Evolutionary conservation across 2,888 invertebrate species (phyloP).

Genomic region (Hirudinaria manillensis): DNA sequence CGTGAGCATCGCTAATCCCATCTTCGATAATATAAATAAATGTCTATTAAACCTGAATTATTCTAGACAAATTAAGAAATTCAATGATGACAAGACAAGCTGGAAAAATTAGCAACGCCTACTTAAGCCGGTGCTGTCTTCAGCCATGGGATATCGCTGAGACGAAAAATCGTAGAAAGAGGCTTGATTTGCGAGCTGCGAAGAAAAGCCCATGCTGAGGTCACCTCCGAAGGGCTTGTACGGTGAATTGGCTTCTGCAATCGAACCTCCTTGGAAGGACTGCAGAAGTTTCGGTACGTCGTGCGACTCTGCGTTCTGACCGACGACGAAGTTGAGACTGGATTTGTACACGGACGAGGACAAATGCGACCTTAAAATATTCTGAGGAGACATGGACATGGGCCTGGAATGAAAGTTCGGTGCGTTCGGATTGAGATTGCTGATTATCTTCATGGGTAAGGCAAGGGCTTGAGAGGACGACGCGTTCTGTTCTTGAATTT

Average conservation of each 20-base stretch:
- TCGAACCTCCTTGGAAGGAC: neutral
- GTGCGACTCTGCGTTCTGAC: neutral
- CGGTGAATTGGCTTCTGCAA: neutral
- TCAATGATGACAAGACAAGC: neutral
- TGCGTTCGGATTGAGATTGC: constrained; percentile 71
- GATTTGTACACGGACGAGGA: neutral
- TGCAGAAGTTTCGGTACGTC: constrained; percentile 15
- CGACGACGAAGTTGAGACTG: neutral
- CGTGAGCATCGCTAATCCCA: neutral
- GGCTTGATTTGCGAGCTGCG: neutral
- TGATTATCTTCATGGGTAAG: constrained; percentile 53
- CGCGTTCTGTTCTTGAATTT: neutral
- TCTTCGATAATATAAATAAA: neutral
- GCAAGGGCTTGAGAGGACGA: constrained; percentile 49
- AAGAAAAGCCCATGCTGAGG: neutral
- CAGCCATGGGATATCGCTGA: neutral
- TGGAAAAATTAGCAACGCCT: neutral
- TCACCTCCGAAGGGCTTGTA: neutral
- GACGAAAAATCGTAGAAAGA: neutral
- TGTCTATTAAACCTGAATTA: neutral
- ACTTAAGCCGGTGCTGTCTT: neutral
- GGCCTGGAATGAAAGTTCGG: constrained; percentile 63
- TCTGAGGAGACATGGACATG: neutral
- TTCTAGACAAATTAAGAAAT: neutral
- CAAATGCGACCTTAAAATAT: neutral